These are phyloP conservation scores for Drosophila watanabei DNA, from an alignment of 1,140 invertebrate genomes.

Conservation along the genomic window DNA sequence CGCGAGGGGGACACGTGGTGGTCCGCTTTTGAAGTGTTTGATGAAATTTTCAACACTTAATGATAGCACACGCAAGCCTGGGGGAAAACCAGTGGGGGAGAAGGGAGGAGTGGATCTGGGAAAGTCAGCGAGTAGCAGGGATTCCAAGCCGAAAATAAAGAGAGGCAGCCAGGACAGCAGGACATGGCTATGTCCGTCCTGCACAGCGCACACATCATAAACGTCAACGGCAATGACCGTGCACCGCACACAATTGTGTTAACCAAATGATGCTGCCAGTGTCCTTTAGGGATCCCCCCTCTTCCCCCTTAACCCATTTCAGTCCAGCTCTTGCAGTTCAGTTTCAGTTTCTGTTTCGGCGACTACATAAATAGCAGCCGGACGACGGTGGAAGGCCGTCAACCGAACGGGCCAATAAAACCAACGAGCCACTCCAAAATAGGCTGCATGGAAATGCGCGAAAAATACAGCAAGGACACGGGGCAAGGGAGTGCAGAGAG, in stretches of 20 bases:
- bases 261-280: slow-evolving; percentile 66
- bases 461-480: slow-evolving; percentile 34
- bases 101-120: neutral
- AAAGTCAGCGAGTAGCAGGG: slow-evolving; percentile 12
- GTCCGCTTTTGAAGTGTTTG: slow-evolving; percentile 78
- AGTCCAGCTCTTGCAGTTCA: slow-evolving; percentile 31
- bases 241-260: slow-evolving; percentile 81
- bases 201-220: slow-evolving; percentile 71
- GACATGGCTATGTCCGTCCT: slow-evolving; percentile 18
- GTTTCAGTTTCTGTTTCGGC: slow-evolving; percentile 41
- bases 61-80: slow-evolving; percentile 72
- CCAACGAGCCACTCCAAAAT: slow-evolving; percentile 71
- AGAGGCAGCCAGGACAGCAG: neutral
- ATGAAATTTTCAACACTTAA: slow-evolving; percentile 84
- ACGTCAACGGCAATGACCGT: slow-evolving; percentile 75
- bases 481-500: neutral
- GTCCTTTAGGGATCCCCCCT: too few species aligned
- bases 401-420: slow-evolving; percentile 68
- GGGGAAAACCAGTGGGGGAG: slow-evolving; percentile 5
- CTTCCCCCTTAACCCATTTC: slow-evolving; percentile 2
- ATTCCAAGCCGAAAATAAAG: slow-evolving; percentile 8
- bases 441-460: slow-evolving; percentile 59
- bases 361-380: slow-evolving; percentile 74
- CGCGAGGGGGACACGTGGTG: slow-evolving; percentile 46
- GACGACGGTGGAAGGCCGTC: slow-evolving; percentile 3